A percentile compares a stretch with the other conserved stretches of the same genome.
Conservation (phyloP, 92 coral and sea anemone species). For the Plumapathes pennacea region DNA sequence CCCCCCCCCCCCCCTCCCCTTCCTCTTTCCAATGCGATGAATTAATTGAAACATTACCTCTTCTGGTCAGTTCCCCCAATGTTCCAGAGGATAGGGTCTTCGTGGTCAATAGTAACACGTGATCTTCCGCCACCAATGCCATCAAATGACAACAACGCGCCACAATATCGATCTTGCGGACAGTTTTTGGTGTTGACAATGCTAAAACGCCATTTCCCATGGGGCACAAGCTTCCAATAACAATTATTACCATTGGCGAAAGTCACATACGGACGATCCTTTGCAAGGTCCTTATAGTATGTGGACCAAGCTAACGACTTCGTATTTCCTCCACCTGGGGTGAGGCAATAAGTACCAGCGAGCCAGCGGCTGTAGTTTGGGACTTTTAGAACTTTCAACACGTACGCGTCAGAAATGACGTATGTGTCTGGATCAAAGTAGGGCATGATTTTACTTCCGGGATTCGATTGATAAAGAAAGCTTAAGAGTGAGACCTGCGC, state of each 20-base stretch:
- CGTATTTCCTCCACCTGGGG: neutral
- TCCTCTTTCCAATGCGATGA: no score
- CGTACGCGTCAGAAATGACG: conserved; percentile 21
- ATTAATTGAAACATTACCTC: no score
- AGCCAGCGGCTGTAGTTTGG: conserved; percentile 23
- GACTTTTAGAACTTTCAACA: conserved; percentile 13
- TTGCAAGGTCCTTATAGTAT: no score
- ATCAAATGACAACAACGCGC: neutral
- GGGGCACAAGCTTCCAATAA: conserved; percentile 46
- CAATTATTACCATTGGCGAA: neutral
- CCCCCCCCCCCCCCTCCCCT: no score
- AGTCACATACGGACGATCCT: no score
- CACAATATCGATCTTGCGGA: neutral
- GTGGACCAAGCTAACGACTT: no score
- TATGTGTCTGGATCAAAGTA: conserved; percentile 48
- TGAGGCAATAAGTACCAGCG: conserved; percentile 14
- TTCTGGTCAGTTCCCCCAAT: no score
- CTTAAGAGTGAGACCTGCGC: conserved; percentile 11
- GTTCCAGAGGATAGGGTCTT: no score
- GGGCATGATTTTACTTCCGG: conserved; percentile 12
- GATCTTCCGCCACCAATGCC: no score
- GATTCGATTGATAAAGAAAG: conserved; percentile 26
- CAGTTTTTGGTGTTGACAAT: conserved; percentile 29
- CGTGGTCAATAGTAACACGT: no score
- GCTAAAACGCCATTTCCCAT: conserved; percentile 31